phyloP scores from a whole-genome alignment of 2,113 vertebrate species.

The Maccullochella peelii region DNA sequence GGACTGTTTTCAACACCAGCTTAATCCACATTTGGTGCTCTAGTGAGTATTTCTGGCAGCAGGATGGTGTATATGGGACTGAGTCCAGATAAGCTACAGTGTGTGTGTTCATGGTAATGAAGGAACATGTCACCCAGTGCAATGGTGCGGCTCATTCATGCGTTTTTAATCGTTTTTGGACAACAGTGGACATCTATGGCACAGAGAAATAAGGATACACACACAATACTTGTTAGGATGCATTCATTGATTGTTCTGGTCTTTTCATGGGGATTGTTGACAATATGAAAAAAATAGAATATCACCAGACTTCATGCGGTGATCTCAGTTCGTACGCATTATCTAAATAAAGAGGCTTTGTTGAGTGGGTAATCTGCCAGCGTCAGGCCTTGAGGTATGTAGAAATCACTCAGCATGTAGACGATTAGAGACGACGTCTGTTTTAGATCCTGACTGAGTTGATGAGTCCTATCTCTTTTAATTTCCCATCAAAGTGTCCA shows the following conservation, averaged over 20 bases:
- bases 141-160: background rate
- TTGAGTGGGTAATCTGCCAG: background rate
- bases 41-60: background rate
- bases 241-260: background rate
- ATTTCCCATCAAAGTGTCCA: conserved; percentile 91
- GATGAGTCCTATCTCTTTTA: conserved; percentile 89
- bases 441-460: conserved; percentile 56
- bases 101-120: background rate
- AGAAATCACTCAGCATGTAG: conserved; percentile 50
- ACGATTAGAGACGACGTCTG: background rate
- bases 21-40: background rate
- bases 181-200: background rate
- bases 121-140: background rate
- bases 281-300: background rate
- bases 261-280: background rate
- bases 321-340: background rate
- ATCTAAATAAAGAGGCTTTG: conserved; percentile 12
- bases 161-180: background rate
- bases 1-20: no score
- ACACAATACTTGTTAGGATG: background rate
- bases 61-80: background rate
- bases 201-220: background rate
- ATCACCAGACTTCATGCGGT: background rate
- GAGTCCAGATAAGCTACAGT: background rate
- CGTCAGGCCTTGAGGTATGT: conserved; percentile 16